Conservation (phyloP, 1,140 invertebrate genomes). For the Ectropis grisescens region DNA sequence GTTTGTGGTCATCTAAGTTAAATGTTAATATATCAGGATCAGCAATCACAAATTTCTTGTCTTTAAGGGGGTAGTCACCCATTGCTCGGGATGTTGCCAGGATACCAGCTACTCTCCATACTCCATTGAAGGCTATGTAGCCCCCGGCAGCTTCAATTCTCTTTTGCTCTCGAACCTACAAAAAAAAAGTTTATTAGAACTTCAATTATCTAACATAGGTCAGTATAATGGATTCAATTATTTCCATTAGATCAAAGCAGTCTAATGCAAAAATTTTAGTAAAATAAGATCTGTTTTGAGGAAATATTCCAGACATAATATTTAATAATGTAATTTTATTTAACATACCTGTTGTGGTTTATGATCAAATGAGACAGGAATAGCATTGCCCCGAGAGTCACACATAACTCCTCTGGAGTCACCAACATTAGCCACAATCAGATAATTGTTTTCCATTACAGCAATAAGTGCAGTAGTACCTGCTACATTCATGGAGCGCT, state of each 20-base stretch:
- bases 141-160: conserved; percentile 93
- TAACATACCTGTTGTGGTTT: conserved; percentile 90
- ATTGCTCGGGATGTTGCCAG: conserved; percentile 94
- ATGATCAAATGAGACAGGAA: conserved; percentile 95
- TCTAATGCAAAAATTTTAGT: conserved; percentile 4
- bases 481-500: conserved; percentile 87
- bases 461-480: conserved; percentile 95
- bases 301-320: neutral
- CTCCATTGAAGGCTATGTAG: conserved; percentile 94
- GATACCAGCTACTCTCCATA: conserved; percentile 96
- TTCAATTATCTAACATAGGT: too few species aligned
- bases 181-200: conserved; percentile 11
- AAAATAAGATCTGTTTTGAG: neutral
- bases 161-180: conserved; percentile 85
- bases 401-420: conserved; percentile 96
- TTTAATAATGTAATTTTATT: conserved; percentile 3
- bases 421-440: conserved; percentile 96
- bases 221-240: too few species aligned
- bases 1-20: conserved; percentile 86
- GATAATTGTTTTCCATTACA: conserved; percentile 81
- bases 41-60: conserved; percentile 92
- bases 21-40: conserved; percentile 97
- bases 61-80: conserved; percentile 96
- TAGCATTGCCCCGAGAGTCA: conserved; percentile 88
- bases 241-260: too few species aligned